These are phyloP conservation scores for Bombus sylvicola DNA, from an alignment of 1,140 invertebrate species.

Conservation along the genomic window DNA sequence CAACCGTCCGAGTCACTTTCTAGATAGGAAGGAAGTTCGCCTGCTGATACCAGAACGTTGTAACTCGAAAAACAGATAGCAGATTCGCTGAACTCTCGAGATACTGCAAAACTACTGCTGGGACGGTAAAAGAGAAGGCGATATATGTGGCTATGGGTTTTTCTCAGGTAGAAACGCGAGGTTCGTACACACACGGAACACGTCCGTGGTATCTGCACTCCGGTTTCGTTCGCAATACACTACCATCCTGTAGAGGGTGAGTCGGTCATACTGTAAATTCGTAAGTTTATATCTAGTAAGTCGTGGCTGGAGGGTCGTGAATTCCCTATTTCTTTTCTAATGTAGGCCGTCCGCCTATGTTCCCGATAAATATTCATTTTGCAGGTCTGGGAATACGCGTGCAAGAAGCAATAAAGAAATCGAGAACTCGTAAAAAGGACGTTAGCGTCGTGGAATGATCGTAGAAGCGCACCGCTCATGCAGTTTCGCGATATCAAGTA, in stretches of 20 bases:
- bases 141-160: not conserved
- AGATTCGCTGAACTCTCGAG: constrained; percentile 10
- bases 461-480: not conserved
- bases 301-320: constrained; percentile 41
- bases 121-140: not conserved
- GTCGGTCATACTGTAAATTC: constrained; percentile 53
- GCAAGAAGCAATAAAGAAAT: constrained; percentile 36
- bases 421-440: constrained; percentile 48
- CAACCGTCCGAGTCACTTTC: constrained; percentile 28
- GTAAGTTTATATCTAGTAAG: constrained; percentile 57
- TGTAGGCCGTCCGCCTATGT: constrained; percentile 23
- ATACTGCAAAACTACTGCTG: not conserved
- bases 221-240: not conserved
- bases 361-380: constrained; percentile 62
- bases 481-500: not conserved
- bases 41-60: constrained; percentile 4
- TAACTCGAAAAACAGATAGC: constrained; percentile 17
- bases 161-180: not conserved
- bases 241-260: no score
- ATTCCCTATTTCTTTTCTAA: constrained; percentile 35
- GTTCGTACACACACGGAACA: constrained; percentile 18
- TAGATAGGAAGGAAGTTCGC: constrained; percentile 31
- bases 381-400: not conserved
- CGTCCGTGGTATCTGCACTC: not conserved
- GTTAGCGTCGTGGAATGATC: constrained; percentile 48